Base-by-base conservation (phyloP, 2,888 invertebrate genomes). In the Eudasyphora cyanicolor region DNA sequence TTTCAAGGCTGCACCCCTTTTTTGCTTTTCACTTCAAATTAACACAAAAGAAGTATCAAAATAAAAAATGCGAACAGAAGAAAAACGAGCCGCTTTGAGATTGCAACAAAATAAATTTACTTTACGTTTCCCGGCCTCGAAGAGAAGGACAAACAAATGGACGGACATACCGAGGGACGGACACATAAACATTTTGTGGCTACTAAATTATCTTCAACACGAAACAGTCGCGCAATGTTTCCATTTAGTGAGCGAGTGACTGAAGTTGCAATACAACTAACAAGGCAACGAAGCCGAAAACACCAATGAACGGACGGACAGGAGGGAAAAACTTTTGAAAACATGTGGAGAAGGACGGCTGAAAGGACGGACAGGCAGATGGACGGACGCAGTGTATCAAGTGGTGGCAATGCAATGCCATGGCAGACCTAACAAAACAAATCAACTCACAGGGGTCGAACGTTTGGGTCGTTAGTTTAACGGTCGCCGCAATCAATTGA, bases 1-100 rank as follows among this genome's bases (percentile, higher is more conserved):
- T 62, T 79, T 81, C 21, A 69, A 69, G 76, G 76, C 81, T 84
- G 81, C 84, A 81, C 84, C 84, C 81, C 76, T 81, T 84, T 84
- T 76, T 67, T 27, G 24, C n/a, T 10, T 76, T 79, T 71, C 17
- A 24, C 67, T 67, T 64, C 21, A 42, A 67, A 38, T 38, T 17
- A 64, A 64, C 64, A 64, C 12, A 38, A 57, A 57, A 14, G 45
- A 6, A 8, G 12, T n/a, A n/a, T n/a, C 29, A n/a, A 29, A 32
- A 29, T n/a, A n/a, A n/a, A 27, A 4, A 57, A 57, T 12, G 27
- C 10, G 12, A 27, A 57, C 57, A 60, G 27, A 19, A 57, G 19
- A 49, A 57, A 24, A 27, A 60, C 29, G 6, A 2, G 38, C 38
- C 35, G 32, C 27, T 29, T 17, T 42, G 67, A n/a, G n/a, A 42